phyloP scores from a whole-genome alignment of 2,888 invertebrate species.

The Xanthia icteritia region DNA sequence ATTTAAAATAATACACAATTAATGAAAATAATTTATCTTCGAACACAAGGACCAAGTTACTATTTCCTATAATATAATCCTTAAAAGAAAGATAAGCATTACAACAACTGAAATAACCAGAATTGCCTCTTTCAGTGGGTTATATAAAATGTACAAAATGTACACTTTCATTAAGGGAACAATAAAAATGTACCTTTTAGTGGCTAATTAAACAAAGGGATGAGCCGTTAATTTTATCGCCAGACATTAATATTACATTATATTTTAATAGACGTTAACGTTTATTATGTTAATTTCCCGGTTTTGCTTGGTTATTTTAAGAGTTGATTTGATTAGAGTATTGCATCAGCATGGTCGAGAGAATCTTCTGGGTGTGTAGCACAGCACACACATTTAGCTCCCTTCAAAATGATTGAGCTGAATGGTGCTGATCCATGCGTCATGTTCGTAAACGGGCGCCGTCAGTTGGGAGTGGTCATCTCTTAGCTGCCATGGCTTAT shows the following conservation, averaged over 20 bases:
- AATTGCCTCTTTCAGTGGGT: background rate
- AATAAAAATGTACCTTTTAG: slow-evolving; percentile 46
- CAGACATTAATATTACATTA: slow-evolving; percentile 4
- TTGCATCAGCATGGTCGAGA: background rate
- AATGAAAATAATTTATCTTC: no score
- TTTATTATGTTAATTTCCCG: background rate
- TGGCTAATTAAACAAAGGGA: slow-evolving; percentile 39
- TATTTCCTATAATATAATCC: background rate
- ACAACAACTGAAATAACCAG: slow-evolving; percentile 5
- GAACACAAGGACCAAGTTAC: background rate
- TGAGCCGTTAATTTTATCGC: slow-evolving; percentile 56
- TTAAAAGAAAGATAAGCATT: background rate
- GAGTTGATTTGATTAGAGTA: background rate
- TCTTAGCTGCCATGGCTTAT: no score
- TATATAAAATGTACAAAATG: slow-evolving; percentile 20
- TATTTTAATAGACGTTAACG: background rate
- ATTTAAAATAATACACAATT: background rate
- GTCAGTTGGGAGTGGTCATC: no score
- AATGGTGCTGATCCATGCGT: no score
- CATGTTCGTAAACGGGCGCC: no score
- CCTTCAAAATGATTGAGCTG: no score
- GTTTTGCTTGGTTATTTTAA: background rate
- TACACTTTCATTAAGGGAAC: slow-evolving; percentile 27
- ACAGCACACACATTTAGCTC: background rate
- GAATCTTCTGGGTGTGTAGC: background rate